A percentile compares a stretch with the other conserved stretches of the same genome.
Conservation (phyloP, 2,797 vertebrate species). For the Pempheris klunzingeri region DNA sequence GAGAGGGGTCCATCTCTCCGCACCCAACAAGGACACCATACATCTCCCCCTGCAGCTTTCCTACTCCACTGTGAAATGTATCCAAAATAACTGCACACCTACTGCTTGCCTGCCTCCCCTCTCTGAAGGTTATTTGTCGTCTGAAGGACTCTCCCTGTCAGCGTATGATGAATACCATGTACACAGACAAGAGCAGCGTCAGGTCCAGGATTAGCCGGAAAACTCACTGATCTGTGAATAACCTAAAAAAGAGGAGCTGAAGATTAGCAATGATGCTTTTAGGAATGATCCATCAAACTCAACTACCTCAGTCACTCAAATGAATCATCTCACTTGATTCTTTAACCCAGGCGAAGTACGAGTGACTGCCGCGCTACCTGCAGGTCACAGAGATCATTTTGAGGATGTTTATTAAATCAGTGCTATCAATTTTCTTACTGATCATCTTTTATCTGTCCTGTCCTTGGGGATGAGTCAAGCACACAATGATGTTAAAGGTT, state of each 20-base stretch:
- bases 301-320: constrained; percentile 98
- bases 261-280: constrained; percentile 99
- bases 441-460: constrained; percentile 88
- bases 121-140: constrained; percentile 99
- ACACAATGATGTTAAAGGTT: constrained; percentile 86
- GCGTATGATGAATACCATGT: constrained; percentile 99
- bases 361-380: constrained; percentile 87
- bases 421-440: constrained; percentile 87
- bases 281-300: constrained; percentile 99
- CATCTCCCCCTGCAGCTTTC: constrained; percentile 93
- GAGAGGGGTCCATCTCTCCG: constrained; percentile 87
- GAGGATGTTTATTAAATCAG: constrained; percentile 89
- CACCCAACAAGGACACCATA: constrained; percentile 92
- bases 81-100: constrained; percentile 99
- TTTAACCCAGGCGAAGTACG: constrained; percentile 90
- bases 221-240: constrained; percentile 99
- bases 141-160: constrained; percentile 99
- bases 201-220: constrained; percentile 99
- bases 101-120: constrained; percentile 93
- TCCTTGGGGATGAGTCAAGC: constrained; percentile 86
- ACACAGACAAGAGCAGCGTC: constrained; percentile 99
- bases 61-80: constrained; percentile 97
- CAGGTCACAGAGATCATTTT: constrained; percentile 84
- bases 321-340: constrained; percentile 99
- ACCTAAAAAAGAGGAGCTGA: constrained; percentile 99